These are phyloP conservation scores for Malacoctenus gilli DNA, from an alignment of 2,797 vertebrate genomes.

Conservation along the genomic window DNA sequence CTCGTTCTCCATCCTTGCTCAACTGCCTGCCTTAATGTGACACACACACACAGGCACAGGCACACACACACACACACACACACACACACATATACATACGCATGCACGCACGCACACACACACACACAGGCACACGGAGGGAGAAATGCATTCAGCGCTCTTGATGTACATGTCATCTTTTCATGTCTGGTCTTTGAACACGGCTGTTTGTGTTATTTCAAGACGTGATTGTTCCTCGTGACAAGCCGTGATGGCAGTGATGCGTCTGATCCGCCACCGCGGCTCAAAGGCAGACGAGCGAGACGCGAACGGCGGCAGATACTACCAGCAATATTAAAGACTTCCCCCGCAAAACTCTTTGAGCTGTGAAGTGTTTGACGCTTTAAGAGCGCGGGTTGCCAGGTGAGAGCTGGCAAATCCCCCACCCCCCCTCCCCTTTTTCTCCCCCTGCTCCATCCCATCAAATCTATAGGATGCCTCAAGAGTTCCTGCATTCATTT, in stretches of 20 bases:
- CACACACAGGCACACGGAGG: background rate
- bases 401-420: constrained; percentile 59
- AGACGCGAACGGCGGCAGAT: constrained; percentile 48
- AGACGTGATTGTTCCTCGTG: constrained; percentile 69
- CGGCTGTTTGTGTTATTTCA: constrained; percentile 75
- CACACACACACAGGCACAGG: constrained; percentile 11
- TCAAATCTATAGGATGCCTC: constrained; percentile 58
- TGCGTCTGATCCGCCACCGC: constrained; percentile 68
- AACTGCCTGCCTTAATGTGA: constrained; percentile 45
- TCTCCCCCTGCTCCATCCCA: constrained; percentile 4
- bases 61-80: constrained; percentile 1
- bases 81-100: constrained; percentile 1
- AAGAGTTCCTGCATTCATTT: constrained; percentile 69
- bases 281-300: constrained; percentile 67
- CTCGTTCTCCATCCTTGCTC: constrained; percentile 22
- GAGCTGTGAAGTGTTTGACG: constrained; percentile 74
- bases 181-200: constrained; percentile 73
- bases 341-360: constrained; percentile 61
- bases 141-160: too few species aligned
- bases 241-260: constrained; percentile 65
- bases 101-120: constrained; percentile 39
- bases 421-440: background rate
- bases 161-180: constrained; percentile 66
- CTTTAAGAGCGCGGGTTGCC: constrained; percentile 63
- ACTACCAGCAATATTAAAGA: constrained; percentile 67